Evolutionary conservation across 2,797 vertebrate species (phyloP).

Genomic region (Pitangus sulphuratus): DNA sequence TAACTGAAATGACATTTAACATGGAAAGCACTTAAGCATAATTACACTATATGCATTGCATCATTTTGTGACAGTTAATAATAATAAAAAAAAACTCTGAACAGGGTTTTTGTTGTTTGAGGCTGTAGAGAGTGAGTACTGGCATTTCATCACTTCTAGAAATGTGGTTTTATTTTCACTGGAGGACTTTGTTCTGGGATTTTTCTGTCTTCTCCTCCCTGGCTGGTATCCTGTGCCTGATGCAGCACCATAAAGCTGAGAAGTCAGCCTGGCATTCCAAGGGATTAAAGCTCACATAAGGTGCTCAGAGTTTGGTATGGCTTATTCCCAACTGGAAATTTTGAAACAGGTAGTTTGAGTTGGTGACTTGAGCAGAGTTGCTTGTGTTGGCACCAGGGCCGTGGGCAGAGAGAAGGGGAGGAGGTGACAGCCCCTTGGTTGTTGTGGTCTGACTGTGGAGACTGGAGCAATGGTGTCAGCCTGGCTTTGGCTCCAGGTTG

Average conservation of each 20-base stretch:
- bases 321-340: background rate
- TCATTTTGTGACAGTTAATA: conserved; percentile 74
- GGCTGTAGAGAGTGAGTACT: conserved; percentile 14
- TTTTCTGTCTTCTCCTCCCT: background rate
- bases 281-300: background rate
- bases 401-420: background rate
- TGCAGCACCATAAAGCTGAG: background rate
- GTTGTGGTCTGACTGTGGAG: fast-evolving
- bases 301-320: background rate
- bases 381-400: background rate
- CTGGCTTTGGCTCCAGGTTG: background rate
- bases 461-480: fast-evolving
- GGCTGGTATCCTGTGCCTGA: background rate
- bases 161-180: background rate
- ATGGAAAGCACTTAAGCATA: conserved; percentile 82
- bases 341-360: background rate
- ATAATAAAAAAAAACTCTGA: conserved; percentile 30
- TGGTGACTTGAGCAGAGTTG: background rate
- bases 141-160: conserved; percentile 21
- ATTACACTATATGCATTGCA: conserved; percentile 84
- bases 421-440: background rate
- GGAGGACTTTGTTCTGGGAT: background rate
- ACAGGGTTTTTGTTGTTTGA: conserved; percentile 21
- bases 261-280: background rate
- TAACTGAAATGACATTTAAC: conserved; percentile 87